Percentiles rank a stretch among this genome's conserved stretches.
These are phyloP conservation scores for Diogma glabrata DNA, from an alignment of 2,888 invertebrate genomes.

Conservation along the genomic window DNA sequence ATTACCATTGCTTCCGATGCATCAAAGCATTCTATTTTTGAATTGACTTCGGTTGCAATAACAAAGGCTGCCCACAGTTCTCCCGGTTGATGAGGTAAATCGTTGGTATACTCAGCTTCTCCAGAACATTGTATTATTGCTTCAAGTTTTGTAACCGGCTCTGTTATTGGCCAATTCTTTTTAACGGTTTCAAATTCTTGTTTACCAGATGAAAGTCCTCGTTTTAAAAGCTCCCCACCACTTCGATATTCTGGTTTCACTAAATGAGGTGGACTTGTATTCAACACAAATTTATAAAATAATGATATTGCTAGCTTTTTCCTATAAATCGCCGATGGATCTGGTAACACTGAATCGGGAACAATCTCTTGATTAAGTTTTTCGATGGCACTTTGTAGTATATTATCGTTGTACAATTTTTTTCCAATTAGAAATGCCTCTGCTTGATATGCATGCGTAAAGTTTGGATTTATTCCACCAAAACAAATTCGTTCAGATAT, in stretches of 20 bases:
- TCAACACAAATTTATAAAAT: constrained; percentile 54
- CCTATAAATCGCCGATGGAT: constrained; percentile 49
- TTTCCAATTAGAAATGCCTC: constrained; percentile 40
- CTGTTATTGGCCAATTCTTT: no score
- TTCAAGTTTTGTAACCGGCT: constrained; percentile 52
- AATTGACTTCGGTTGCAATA: constrained; percentile 43
- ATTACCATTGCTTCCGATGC: constrained; percentile 52
- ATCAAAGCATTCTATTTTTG: constrained; percentile 50
- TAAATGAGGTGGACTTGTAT: constrained; percentile 40
- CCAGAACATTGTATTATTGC: constrained; percentile 43
- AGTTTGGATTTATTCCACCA: constrained; percentile 43
- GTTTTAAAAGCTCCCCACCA: constrained; percentile 46
- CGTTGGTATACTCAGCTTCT: constrained; percentile 37
- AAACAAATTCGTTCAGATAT: constrained; percentile 42
- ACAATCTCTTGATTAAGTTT: constrained; percentile 39
- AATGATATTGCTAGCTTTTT: constrained; percentile 47
- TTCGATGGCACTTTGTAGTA: constrained; percentile 28
- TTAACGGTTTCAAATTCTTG: constrained; percentile 61
- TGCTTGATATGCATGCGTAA: constrained; percentile 41
- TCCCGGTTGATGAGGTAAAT: constrained; percentile 29
- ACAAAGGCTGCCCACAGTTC: constrained; percentile 55
- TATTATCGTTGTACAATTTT: constrained; percentile 33
- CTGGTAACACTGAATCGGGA: constrained; percentile 45
- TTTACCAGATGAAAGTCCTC: constrained; percentile 52
- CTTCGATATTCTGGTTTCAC: constrained; percentile 40